Evolutionary conservation across 2,888 invertebrate genomes (phyloP).

Genomic region (Lithosia quadra): DNA sequence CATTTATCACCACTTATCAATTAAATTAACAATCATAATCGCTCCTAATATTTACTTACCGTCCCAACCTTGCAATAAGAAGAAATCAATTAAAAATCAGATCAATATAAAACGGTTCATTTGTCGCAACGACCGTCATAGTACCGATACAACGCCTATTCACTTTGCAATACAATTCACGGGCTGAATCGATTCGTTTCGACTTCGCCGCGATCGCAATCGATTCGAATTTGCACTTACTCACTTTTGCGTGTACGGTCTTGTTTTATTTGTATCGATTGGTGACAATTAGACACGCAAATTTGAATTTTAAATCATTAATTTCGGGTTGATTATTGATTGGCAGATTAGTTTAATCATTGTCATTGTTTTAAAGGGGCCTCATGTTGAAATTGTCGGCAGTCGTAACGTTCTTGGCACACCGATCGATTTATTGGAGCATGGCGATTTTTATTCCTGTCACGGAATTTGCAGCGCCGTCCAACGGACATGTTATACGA

Average conservation of each 20-base stretch:
- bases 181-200: slow-evolving; percentile 80
- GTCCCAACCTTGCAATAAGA: slow-evolving; percentile 57
- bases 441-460: slow-evolving; percentile 78
- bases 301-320: slow-evolving; percentile 63
- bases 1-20: neutral
- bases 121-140: slow-evolving; percentile 69
- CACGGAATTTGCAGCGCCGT: slow-evolving; percentile 67
- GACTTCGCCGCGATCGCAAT: slow-evolving; percentile 65
- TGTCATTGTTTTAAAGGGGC: slow-evolving; percentile 77
- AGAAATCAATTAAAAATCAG: slow-evolving; percentile 72
- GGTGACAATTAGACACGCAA: slow-evolving; percentile 59
- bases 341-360: slow-evolving; percentile 61
- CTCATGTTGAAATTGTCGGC: slow-evolving; percentile 77
- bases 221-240: slow-evolving; percentile 69
- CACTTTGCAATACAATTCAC: slow-evolving; percentile 78
- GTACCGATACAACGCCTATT: slow-evolving; percentile 56
- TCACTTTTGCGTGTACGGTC: slow-evolving; percentile 67
- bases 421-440: slow-evolving; percentile 83
- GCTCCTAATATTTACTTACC: slow-evolving; percentile 38
- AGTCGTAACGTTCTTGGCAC: slow-evolving; percentile 69
- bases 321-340: slow-evolving; percentile 62
- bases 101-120: slow-evolving; percentile 72
- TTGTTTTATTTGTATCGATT: slow-evolving; percentile 66
- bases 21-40: slow-evolving; percentile 30
- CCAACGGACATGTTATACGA: slow-evolving; percentile 71